Evolutionary conservation across 2,113 vertebrate genomes (phyloP), one percentile per base, ranked within the genome.

Genomic region (Lethenteron reissneri): DNA sequence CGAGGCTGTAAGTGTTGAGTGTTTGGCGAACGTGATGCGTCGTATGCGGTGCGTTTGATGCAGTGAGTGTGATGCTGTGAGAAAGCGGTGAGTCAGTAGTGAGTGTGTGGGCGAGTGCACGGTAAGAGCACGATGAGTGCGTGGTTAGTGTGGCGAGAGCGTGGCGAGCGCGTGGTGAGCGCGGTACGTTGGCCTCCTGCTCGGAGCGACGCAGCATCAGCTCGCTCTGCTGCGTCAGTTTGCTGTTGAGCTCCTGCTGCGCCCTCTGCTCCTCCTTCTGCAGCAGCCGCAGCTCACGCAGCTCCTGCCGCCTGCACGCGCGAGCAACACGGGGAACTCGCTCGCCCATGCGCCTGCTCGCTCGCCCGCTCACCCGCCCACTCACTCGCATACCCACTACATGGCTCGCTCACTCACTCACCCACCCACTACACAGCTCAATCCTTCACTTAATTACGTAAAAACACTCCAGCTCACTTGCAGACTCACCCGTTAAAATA

Each of bases 211-310:
- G 81, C 80, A 81, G 89, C 77, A 92, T 92, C 74, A 94, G 92
- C 70, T 97, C 92, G 70, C 86, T 83, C 69, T 97, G 92, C 72
- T 95, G 90, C 74, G 89, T 80, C 60, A 97, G 82, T 77, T 97
- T 97, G 78, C 89, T 86, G 75, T 88, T 95, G 74, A 97, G 92
- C 75, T 92, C 88, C 74, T 97, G 92, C 10, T 97, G 92, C 14
- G 92, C 87, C 76, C 88, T 84, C 77, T 97, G 92, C 79, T 97
- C 92, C 80, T 97, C 94, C 58, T 99, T 99, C 84, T 99, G 94
- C 70, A 99, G 81, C 15, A 95, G 76, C 60, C 90, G 88, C 11
- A 99, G 84, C 72, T 95, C 92, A 1, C 91, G 84, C 71, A 99
- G 82, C 74, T 96, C n/a, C 80, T 97, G 92, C 25, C 94, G 90